A percentile compares a stretch with the other conserved stretches of the same genome.
These are phyloP conservation scores for Aporophyla nigra DNA, from an alignment of 2,888 invertebrate species.

Conservation along the genomic window DNA sequence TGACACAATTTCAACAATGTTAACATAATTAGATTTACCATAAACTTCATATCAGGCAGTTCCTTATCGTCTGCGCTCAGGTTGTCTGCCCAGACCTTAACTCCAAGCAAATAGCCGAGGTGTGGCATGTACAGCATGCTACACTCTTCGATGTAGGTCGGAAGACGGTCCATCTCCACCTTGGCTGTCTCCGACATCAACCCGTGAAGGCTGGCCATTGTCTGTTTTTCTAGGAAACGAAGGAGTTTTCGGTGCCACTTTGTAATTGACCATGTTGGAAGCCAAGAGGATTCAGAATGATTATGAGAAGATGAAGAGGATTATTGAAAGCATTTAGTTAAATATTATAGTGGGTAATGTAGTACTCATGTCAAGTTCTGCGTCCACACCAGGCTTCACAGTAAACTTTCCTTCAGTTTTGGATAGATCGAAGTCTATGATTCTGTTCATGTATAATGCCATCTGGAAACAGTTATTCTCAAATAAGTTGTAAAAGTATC, in stretches of 20 bases:
- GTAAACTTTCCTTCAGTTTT: slow-evolving; percentile 92
- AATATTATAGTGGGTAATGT: background rate
- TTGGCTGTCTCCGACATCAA: slow-evolving; percentile 94
- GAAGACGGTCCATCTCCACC: slow-evolving; percentile 93
- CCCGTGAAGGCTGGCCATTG: slow-evolving; percentile 93
- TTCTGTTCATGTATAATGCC: slow-evolving; percentile 93
- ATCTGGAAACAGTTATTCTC: slow-evolving; percentile 80
- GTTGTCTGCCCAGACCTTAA: slow-evolving; percentile 92
- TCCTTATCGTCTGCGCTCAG: slow-evolving; percentile 90
- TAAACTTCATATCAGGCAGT: slow-evolving; percentile 93
- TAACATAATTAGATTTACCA: slow-evolving; percentile 86
- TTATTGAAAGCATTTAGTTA: background rate
- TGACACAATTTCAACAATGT: background rate
- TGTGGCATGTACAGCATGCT: slow-evolving; percentile 94
- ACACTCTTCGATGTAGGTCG: slow-evolving; percentile 92
- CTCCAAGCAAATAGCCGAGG: slow-evolving; percentile 94
- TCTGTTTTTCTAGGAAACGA: slow-evolving; percentile 86
- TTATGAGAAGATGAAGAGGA: background rate
- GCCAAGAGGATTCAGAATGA: background rate
- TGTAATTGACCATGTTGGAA: background rate
- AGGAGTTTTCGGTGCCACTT: background rate
- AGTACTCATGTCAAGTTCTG: slow-evolving; percentile 93
- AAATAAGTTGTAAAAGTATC: background rate
- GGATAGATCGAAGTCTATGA: slow-evolving; percentile 93
- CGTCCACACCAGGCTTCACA: slow-evolving; percentile 94